phyloP scores from a whole-genome alignment of 2,797 vertebrate species.

The Onychomys arenicola region DNA sequence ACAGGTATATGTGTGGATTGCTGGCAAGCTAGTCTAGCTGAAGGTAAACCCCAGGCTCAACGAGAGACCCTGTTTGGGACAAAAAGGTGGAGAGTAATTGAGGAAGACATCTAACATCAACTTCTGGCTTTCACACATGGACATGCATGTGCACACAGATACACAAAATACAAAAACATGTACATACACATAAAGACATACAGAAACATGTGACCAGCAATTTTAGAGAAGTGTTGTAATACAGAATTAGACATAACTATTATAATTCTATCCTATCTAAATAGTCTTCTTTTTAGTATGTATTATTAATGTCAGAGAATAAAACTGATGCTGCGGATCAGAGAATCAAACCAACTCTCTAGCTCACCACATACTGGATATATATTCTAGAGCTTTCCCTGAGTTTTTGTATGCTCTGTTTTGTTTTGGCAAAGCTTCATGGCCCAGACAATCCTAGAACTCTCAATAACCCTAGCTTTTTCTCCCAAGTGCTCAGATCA shows the following conservation, averaged over 20 bases:
- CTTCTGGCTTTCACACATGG: neutral
- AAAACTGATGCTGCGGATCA: slow-evolving; percentile 12
- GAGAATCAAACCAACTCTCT: slow-evolving; percentile 14
- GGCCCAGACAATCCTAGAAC: neutral
- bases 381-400: slow-evolving; percentile 35
- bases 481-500: neutral
- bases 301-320: slow-evolving; percentile 48
- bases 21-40: neutral
- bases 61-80: neutral
- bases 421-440: neutral
- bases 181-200: neutral
- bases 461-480: neutral
- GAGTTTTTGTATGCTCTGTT: neutral
- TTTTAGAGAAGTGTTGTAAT: slow-evolving; percentile 1
- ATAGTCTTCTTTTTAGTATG: slow-evolving; percentile 32
- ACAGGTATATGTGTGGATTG: neutral
- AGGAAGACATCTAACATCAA: neutral
- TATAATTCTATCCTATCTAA: slow-evolving; percentile 32
- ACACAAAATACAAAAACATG: neutral
- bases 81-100: neutral
- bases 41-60: neutral
- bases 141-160: neutral
- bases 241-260: slow-evolving; percentile 34
- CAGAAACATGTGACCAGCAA: neutral
- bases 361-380: neutral